These are phyloP conservation scores for Poliocrania exsul DNA, from an alignment of 2,797 vertebrate genomes.

Conservation along the genomic window DNA sequence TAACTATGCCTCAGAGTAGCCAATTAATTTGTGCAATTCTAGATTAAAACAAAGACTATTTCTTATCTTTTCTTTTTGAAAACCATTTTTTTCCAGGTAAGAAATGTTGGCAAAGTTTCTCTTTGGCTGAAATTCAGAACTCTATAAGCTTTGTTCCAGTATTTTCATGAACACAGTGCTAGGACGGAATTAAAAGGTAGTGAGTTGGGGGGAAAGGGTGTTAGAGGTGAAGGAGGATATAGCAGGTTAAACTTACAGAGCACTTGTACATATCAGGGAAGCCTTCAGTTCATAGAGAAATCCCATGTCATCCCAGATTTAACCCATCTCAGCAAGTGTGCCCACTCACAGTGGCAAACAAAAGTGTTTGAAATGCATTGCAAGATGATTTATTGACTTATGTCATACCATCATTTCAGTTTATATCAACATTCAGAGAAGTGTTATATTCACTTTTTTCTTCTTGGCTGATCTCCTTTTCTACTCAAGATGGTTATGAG, in stretches of 20 bases:
- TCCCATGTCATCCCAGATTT: not conserved
- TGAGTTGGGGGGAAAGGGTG: not conserved
- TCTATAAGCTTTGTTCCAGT: conserved; percentile 30
- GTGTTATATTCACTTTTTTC: not conserved
- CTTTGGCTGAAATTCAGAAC: conserved; percentile 16
- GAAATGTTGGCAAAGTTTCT: not conserved
- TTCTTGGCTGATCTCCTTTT: conserved; percentile 29
- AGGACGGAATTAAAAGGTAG: not conserved
- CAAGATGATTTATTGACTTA: conserved; percentile 42
- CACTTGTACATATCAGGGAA: conserved; percentile 19
- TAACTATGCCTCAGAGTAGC: not conserved
- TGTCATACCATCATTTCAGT: conserved; percentile 34
- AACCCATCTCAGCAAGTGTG: conserved; percentile 27
- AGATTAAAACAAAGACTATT: conserved; percentile 16
- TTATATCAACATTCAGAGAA: conserved; percentile 4
- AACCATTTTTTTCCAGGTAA: conserved; percentile 53
- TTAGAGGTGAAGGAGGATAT: not conserved
- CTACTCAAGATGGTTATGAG: conserved; percentile 23
- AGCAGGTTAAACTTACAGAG: conserved; percentile 33
- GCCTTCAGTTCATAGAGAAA: conserved; percentile 54
- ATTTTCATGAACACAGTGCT: conserved; percentile 8
- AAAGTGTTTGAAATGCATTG: not conserved
- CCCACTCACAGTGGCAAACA: not conserved
- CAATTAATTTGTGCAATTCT: conserved; percentile 42
- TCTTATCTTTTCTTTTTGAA: conserved; percentile 9